Conservation (phyloP, 2,888 invertebrate genomes). For the Crioceris asparagi region DNA sequence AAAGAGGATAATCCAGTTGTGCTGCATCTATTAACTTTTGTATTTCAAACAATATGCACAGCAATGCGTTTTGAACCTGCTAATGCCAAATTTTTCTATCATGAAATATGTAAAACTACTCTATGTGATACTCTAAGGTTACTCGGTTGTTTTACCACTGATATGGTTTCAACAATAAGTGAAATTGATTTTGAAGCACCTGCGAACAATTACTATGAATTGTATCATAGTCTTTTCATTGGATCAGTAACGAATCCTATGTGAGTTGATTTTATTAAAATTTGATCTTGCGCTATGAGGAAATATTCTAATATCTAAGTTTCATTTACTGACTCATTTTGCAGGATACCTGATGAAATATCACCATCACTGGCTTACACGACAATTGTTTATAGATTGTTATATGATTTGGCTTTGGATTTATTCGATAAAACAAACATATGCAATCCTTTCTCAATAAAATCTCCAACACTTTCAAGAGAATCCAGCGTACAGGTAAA, state of each 20-base stretch:
- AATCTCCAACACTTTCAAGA: constrained; percentile 51
- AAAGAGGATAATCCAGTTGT: constrained; percentile 46
- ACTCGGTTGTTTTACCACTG: constrained; percentile 71
- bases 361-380: constrained; percentile 73
- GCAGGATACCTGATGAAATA: constrained; percentile 58
- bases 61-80: constrained; percentile 99
- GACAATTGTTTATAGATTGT: constrained; percentile 71
- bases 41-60: constrained; percentile 89
- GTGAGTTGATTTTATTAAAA: constrained; percentile 46
- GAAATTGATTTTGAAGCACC: constrained; percentile 28
- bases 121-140: constrained; percentile 86
- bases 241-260: constrained; percentile 62
- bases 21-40: constrained; percentile 69
- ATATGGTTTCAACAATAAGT: constrained; percentile 28
- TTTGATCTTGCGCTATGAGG: constrained; percentile 37
- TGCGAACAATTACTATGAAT: constrained; percentile 31
- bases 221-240: constrained; percentile 64
- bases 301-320: no score
- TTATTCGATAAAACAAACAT: constrained; percentile 83
- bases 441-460: constrained; percentile 51
- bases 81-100: constrained; percentile 95
- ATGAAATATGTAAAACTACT: constrained; percentile 92
- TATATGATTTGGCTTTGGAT: constrained; percentile 94
- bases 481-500: constrained; percentile 48
- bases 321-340: constrained; percentile 23